Base-by-base conservation (phyloP, 2,797 vertebrate species). In the Sebastes minor region DNA sequence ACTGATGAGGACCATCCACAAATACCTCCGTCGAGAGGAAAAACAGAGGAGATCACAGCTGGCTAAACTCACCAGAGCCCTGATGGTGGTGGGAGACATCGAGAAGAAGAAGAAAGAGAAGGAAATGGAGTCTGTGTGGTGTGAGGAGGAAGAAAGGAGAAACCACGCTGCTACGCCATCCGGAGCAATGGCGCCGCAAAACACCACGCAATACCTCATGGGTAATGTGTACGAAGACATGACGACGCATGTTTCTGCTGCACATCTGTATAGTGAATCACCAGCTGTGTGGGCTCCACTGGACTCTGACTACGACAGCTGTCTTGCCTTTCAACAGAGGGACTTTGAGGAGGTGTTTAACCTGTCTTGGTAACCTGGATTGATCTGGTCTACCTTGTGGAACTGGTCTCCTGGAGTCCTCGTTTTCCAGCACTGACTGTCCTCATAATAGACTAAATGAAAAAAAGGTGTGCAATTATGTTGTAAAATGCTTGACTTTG, bases 131-230 rank as follows among this genome's bases (percentile, higher is more conserved):
- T 10, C 57, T 0, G 0, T 0, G 14, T 6, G 42, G 35, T 38
- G 0, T 1, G n/a, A 49, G 7, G 49, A 10, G 5, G 46, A n/a
- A 13, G 35, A 38, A 14, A 2, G 12, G 1, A 14, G 35, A 38
- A 38, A 38, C 35, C 13, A 38, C 13, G 35, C 13, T 14, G 35
- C 35, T 14, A 14, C 13, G 35, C 80, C 80, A 4, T 3, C 77
- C 0, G 92, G 93, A 0, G 85, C 91, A 5, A 96, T 95, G 95
- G 96, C 96, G 70, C 96, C 96, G 3, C 30, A 16, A 2, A 96
- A 96, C 91, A 96, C 96, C 1, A 96, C 96, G 1, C 96, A 96
- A 81, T 96, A 95, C 82, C 59, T 96, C 5, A 96, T 96, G 95
- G 78, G 83, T 28, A 79, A 91, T 0, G 93, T 82, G 8, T 96